These are phyloP conservation scores for Tapirus indicus DNA, from an alignment of 2,797 vertebrate genomes.

Conservation along the genomic window DNA sequence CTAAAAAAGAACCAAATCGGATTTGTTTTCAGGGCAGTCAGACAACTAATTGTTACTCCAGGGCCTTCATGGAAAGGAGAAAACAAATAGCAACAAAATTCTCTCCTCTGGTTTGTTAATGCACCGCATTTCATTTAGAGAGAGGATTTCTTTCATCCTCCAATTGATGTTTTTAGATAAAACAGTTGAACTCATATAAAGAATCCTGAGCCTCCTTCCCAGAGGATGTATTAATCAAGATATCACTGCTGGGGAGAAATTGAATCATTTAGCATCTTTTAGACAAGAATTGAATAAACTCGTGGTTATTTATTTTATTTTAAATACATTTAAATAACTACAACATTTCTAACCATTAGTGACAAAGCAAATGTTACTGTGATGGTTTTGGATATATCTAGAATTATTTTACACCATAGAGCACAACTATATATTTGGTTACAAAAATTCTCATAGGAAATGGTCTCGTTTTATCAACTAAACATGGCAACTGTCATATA, in stretches of 20 bases:
- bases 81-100: background rate
- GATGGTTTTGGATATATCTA: background rate
- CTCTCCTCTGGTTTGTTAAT: background rate
- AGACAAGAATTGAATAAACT: background rate
- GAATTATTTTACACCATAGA: background rate
- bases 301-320: constrained; percentile 7
- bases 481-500: constrained; percentile 40
- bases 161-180: constrained; percentile 39
- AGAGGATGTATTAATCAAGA: constrained; percentile 32
- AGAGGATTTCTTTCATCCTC: constrained; percentile 7
- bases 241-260: background rate
- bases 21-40: background rate
- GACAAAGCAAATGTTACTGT: background rate
- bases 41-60: background rate
- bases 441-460: background rate
- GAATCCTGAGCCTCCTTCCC: background rate
- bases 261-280: constrained; percentile 34
- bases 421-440: background rate
- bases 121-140: background rate
- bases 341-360: background rate
- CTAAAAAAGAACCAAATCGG: background rate
- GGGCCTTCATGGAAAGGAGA: background rate
- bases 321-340: constrained; percentile 5
- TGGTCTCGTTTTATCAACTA: constrained; percentile 26
- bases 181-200: constrained; percentile 14